These are phyloP conservation scores for Oncorhynchus nerka DNA, from an alignment of 2,113 vertebrate species.

Conservation along the genomic window DNA sequence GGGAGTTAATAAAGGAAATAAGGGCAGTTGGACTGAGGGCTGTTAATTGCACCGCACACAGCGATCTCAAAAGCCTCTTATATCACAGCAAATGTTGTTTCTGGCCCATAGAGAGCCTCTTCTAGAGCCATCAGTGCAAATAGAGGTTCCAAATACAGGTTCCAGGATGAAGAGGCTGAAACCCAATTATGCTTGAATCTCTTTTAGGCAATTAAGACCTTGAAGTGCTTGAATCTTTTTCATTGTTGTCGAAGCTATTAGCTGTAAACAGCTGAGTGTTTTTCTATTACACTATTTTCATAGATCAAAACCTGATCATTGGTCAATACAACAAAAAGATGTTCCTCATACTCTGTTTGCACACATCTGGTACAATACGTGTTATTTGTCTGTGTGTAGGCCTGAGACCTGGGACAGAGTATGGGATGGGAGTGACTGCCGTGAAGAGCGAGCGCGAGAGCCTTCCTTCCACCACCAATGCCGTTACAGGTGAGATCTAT, in stretches of 20 bases:
- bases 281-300: slow-evolving; percentile 27
- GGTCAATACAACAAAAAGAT: slow-evolving; percentile 25
- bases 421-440: slow-evolving; percentile 93
- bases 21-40: slow-evolving; percentile 49
- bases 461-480: slow-evolving; percentile 88
- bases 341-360: slow-evolving; percentile 17
- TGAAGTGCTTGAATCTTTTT: slow-evolving; percentile 45
- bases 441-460: slow-evolving; percentile 91
- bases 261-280: slow-evolving; percentile 57
- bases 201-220: slow-evolving; percentile 46
- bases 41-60: slow-evolving; percentile 45
- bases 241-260: slow-evolving; percentile 33
- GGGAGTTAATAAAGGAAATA: slow-evolving; percentile 70
- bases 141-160: slow-evolving; percentile 23
- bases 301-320: background rate
- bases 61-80: slow-evolving; percentile 24
- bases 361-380: slow-evolving; percentile 1
- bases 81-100: slow-evolving; percentile 55
- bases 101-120: slow-evolving; percentile 35
- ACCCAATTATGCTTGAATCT: slow-evolving; percentile 52
- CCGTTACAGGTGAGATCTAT: slow-evolving; percentile 84
- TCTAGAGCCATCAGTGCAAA: slow-evolving; percentile 62
- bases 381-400: slow-evolving; percentile 63
- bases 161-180: slow-evolving; percentile 41
- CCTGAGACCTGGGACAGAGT: slow-evolving; percentile 91